Conservation (phyloP, 2,113 vertebrate species). For the Danionella cerebrum region DNA sequence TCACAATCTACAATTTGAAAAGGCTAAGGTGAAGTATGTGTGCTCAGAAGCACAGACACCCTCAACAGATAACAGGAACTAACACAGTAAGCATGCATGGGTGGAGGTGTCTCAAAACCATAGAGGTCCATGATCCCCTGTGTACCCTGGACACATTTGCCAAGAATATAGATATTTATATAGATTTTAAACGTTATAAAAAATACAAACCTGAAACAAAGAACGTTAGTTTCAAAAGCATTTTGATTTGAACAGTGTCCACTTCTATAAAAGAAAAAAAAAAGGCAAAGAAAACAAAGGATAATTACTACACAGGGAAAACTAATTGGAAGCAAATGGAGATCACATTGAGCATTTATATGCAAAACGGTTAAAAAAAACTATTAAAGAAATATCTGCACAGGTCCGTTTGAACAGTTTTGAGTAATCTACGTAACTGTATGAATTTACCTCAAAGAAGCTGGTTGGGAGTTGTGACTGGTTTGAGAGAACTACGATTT, state of each 20-base stretch:
- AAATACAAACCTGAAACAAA: conserved; percentile 40
- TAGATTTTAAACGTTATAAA: conserved; percentile 47
- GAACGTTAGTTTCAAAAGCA: too few species aligned
- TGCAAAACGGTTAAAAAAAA: too few species aligned
- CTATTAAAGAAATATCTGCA: too few species aligned
- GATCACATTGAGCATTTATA: too few species aligned
- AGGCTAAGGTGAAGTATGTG: conserved; percentile 48
- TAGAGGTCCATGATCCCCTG: conserved; percentile 11
- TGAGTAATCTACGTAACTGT: too few species aligned
- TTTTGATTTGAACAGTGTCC: too few species aligned
- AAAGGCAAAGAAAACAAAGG: conserved; percentile 2
- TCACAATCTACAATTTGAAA: conserved; percentile 63
- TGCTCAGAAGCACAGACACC: conserved; percentile 41
- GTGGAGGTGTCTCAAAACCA: conserved; percentile 40
- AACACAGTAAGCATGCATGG: conserved; percentile 68
- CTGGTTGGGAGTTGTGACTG: too few species aligned
- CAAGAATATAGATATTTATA: conserved; percentile 55
- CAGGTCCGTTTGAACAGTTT: too few species aligned
- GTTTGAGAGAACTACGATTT: too few species aligned
- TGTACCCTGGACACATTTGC: conserved; percentile 48
- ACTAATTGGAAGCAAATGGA: neutral
- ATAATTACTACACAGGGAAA: conserved; percentile 16
- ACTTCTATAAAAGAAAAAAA: too few species aligned
- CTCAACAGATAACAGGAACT: conserved; percentile 58
- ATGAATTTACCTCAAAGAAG: too few species aligned